A percentile compares a stretch with the other conserved stretches of the same genome.
These are phyloP conservation scores for Pedetes capensis DNA, from an alignment of 2,113 vertebrate species.

Conservation along the genomic window DNA sequence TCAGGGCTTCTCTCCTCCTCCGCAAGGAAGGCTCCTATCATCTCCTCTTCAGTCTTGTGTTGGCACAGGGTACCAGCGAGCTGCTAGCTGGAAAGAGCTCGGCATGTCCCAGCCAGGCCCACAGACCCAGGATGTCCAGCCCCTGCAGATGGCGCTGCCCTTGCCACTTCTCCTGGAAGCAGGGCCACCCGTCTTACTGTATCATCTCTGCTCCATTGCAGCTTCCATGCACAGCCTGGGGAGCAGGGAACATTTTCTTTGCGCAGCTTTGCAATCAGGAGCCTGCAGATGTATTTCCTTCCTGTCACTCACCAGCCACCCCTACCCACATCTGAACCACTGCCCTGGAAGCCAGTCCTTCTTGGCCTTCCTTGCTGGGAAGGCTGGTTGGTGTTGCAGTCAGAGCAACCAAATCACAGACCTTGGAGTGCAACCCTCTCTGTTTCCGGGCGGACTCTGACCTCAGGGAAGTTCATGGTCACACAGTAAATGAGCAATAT, in stretches of 20 bases:
- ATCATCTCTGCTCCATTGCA: too few relatives aligned
- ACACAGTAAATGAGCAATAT: neutral
- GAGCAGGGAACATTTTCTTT: neutral
- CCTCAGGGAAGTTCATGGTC: neutral
- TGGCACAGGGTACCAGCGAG: neutral
- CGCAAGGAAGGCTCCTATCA: neutral
- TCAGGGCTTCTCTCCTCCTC: neutral
- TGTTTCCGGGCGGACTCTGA: neutral
- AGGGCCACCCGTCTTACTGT: neutral
- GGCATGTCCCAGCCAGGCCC: neutral
- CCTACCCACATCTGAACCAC: too few relatives aligned
- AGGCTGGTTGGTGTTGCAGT: neutral
- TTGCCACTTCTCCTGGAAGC: neutral
- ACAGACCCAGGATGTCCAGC: neutral
- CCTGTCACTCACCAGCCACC: neutral
- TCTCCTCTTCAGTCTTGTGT: neutral
- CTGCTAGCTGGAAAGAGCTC: neutral
- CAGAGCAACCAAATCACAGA: neutral
- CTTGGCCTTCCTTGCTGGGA: neutral
- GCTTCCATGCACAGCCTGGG: neutral
- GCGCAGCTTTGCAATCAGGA: neutral
- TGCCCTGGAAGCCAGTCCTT: accelerated
- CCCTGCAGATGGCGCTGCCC: neutral
- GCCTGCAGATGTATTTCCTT: neutral
- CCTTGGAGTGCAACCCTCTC: neutral